Evolutionary conservation across 2,113 vertebrate genomes (phyloP), one percentile per base, ranked within the genome.

Genomic region (Oplegnathus fasciatus): DNA sequence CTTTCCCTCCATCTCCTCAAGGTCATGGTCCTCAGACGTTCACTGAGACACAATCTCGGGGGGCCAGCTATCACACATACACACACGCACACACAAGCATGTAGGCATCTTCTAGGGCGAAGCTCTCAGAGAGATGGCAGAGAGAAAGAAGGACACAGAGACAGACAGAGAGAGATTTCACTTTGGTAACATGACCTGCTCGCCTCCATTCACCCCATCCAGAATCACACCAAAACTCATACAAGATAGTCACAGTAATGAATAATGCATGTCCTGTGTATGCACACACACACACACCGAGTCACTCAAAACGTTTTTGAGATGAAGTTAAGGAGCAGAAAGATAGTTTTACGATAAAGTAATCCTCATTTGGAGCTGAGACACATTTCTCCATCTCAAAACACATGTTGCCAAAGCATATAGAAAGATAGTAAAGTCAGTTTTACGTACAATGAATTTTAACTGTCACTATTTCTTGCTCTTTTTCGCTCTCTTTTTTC

Each of bases 11-110:
- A 52, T 83, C 82, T 93, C 73, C 54, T 93, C 89, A 94, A 94
- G 91, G 91, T 93, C 91, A 87, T 1, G 22, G 83, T 89, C 86
- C 75, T 91, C 82, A 92, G 90, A 89, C 79, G 34, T 71, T 80
- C 71, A 81, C 89, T 85, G 86, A 91, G 86, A 88, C 46, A 75
- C 58, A 74, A 46, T 89, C 88, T 87, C 88, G 1, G 40, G 84
- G 77, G 78, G 42, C 14, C 7, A 18, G 76, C 76, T 75, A 58
- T 76, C 75, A 40, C 78, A 66, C 66, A 44, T 24, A 58, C 73
- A 62, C 61, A 50, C 40, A 46, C 64, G 61, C 28, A 75, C 48
- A 66, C 42, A 24, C 26, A 52, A 3, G 42, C 40, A 6, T 57
- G 57, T 52, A 24, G 66, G 44, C 34, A 83, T 24, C 71, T 74